phyloP scores from a whole-genome alignment of 2,888 invertebrate species.

The Synergus umbraculus region DNA sequence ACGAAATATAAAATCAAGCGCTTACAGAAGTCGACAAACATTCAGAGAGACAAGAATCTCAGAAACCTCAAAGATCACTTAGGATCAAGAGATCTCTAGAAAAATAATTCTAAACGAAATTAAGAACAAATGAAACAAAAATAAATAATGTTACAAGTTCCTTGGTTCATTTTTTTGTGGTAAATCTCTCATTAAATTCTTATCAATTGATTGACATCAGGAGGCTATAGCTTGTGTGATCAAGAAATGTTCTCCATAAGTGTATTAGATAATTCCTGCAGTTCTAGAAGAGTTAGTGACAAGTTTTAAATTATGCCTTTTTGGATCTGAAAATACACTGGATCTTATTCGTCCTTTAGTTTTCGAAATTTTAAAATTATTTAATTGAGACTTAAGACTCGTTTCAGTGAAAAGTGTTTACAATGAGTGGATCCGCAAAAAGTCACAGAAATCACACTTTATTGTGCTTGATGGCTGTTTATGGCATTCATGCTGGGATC shows the following conservation, averaged over 20 bases:
- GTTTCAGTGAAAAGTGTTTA: neutral
- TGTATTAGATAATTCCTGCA: neutral
- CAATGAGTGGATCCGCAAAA: neutral
- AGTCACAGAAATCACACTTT: neutral
- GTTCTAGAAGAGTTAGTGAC: neutral
- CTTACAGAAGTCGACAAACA: neutral
- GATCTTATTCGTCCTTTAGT: neutral
- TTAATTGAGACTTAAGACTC: neutral
- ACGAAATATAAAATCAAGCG: neutral
- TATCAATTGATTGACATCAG: neutral
- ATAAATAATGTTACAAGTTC: neutral
- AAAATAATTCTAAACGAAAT: neutral
- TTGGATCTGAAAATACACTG: neutral
- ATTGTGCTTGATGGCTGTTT: constrained; percentile 22
- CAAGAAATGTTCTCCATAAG: neutral
- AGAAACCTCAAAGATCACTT: neutral
- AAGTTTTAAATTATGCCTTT: neutral
- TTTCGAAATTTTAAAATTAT: neutral
- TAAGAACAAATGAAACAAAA: neutral
- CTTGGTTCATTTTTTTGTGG: neutral
- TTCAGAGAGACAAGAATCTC: neutral
- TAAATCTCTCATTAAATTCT: neutral
- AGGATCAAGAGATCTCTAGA: neutral
- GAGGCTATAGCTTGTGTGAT: neutral
- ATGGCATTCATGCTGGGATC: neutral